phyloP scores from a whole-genome alignment of 2,888 invertebrate species.

The Amiota communis region DNA sequence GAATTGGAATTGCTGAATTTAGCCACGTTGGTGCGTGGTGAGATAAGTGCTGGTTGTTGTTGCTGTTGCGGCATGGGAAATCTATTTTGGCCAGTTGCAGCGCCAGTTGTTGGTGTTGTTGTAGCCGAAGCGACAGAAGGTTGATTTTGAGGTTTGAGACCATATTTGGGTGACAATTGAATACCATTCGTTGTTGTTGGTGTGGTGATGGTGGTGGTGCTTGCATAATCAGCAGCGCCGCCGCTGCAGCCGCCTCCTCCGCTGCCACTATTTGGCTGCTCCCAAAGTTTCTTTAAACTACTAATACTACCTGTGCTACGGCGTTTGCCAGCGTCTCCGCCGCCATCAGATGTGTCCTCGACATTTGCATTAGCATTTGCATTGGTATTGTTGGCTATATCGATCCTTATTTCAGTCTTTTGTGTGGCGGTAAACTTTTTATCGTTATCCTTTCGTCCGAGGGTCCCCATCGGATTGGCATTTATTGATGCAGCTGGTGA shows the following conservation, averaged over 20 bases:
- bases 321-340: constrained; percentile 86
- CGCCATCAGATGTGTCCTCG: constrained; percentile 43
- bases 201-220: constrained; percentile 47
- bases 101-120: constrained; percentile 33
- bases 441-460: constrained; percentile 50
- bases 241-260: constrained; percentile 36
- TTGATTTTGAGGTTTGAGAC: constrained; percentile 72
- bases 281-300: constrained; percentile 94
- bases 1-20: constrained; percentile 13
- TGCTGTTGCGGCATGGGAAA: constrained; percentile 24
- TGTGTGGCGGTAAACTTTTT: constrained; percentile 59
- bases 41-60: constrained; percentile 45
- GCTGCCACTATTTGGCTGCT: constrained; percentile 76
- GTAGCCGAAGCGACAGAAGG: constrained; percentile 60
- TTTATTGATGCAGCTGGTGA: constrained; percentile 47
- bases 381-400: constrained; percentile 55
- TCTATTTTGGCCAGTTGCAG: constrained; percentile 22
- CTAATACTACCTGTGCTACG: constrained; percentile 94
- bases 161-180: constrained; percentile 75
- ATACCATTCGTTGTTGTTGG: constrained; percentile 40
- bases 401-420: constrained; percentile 75
- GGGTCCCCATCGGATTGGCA: constrained; percentile 29
- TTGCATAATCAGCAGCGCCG: constrained; percentile 62
- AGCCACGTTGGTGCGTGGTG: constrained; percentile 41
- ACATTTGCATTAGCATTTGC: constrained; percentile 41